Evolutionary conservation across 2,888 invertebrate genomes (phyloP), one percentile per base, ranked within the genome.

Genomic region (Drosophila fulvimacula): DNA sequence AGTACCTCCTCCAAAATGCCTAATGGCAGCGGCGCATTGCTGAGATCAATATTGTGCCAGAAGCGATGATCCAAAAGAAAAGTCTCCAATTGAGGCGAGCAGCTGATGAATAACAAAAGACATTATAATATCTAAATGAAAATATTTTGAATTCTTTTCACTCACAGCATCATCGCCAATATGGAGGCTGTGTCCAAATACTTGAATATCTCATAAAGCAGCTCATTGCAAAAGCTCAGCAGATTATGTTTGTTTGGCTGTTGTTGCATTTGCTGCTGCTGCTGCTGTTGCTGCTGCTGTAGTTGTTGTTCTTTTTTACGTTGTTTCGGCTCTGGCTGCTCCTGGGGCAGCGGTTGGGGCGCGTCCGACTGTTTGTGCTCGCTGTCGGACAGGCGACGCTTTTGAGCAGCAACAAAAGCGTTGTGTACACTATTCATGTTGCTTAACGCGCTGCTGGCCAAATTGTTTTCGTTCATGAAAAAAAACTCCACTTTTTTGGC

Each of bases 171-270:
- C 60, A 93, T 67, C 3, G 90, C 85, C 69, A 90, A 60, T 38
- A 92, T 77, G 7, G 92, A 79, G 59, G 89, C 86, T 3, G 92
- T 81, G 70, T 93, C 92, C 62, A 93, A 72, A 85, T 91, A 78
- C 58, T 90, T 90, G 15, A 92, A 90, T 56, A 93, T 92, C 73
- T 93, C 91, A 56, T 89, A 88, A 0, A 93, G 81, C 36, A 93
- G 65, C 69, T 93, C 93, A 79, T 93, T 91, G 63, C 92, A 90
- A 51, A 93, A 88, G 30, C 79, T 78, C 17, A 87, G 78, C 59
- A 92, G 65, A 21, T 70, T 69, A 46, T 85, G 80, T 3, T 57
- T 56, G 17, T 59, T 34, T 7, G 34, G 13, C 36, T 53, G 49
- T 19, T 44, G 44, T 46, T 27, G 46, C 24, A 46, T 9, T 27